Evolutionary conservation across 2,113 vertebrate species (phyloP).

Genomic region (Grus americana): DNA sequence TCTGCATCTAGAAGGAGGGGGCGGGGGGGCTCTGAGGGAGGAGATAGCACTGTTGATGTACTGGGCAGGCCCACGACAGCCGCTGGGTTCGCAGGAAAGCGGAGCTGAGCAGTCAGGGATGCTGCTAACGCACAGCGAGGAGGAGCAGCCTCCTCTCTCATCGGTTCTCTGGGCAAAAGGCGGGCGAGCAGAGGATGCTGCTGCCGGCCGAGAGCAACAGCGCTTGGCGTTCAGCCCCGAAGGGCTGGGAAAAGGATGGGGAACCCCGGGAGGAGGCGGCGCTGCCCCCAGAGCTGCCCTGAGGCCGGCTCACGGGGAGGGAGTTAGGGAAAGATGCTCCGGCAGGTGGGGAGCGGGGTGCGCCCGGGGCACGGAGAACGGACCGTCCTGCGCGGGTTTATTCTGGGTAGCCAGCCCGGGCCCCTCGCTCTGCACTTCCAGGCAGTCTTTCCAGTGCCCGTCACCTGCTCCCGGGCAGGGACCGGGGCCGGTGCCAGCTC

Average conservation of each 20-base stretch:
- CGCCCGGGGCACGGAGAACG: not conserved
- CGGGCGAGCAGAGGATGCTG: not conserved
- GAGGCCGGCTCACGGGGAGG: not conserved
- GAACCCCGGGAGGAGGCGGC: not conserved
- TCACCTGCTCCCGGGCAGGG: not conserved
- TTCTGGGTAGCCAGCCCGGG: fast-evolving
- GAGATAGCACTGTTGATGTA: not conserved
- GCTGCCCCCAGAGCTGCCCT: not conserved
- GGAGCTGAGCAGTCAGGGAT: not conserved
- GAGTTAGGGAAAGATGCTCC: not conserved
- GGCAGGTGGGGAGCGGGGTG: not conserved
- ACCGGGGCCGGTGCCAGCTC: not conserved
- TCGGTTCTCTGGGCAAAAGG: not conserved
- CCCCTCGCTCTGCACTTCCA: not conserved
- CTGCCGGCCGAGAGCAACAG: not conserved
- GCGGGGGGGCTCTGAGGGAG: not conserved
- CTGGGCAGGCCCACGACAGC: not conserved
- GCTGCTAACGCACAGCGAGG: not conserved
- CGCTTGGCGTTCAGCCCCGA: not conserved
- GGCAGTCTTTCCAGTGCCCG: not conserved
- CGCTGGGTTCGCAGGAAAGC: not conserved
- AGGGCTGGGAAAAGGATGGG: too few relatives aligned
- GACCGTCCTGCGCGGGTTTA: not conserved
- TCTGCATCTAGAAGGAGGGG: not conserved
- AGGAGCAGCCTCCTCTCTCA: too few relatives aligned